Evolutionary conservation across 1,140 invertebrate genomes (phyloP).

Genomic region (Drosophila obscura): DNA sequence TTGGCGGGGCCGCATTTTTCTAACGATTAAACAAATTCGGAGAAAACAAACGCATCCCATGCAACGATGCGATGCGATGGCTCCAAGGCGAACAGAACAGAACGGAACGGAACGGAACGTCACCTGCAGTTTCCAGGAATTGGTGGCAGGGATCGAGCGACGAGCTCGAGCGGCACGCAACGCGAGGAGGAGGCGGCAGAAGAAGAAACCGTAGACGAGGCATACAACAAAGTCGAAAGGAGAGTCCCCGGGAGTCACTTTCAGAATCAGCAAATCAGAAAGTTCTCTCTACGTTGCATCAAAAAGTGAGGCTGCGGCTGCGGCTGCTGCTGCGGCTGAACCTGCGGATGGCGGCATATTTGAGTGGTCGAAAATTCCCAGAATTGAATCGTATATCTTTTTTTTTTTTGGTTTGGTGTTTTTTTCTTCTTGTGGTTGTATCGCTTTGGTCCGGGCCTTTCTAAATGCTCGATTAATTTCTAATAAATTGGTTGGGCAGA

Average conservation of each 20-base stretch:
- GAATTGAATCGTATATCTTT: constrained; percentile 82
- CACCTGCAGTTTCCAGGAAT: constrained; percentile 80
- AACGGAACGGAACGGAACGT: constrained; percentile 23
- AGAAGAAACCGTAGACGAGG: constrained; percentile 55
- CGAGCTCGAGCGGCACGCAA: constrained; percentile 16
- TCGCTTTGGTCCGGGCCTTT: constrained; percentile 17
- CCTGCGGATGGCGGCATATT: constrained; percentile 64
- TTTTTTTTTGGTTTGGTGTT: not conserved
- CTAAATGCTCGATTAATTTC: constrained; percentile 83
- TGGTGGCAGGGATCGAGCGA: constrained; percentile 27
- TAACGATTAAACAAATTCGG: constrained; percentile 83
- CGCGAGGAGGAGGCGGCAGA: constrained; percentile 31
- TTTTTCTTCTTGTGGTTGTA: not conserved
- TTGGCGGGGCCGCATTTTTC: constrained; percentile 75
- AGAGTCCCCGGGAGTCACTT: not conserved
- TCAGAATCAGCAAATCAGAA: constrained; percentile 41
- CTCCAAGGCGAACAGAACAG: constrained; percentile 10
- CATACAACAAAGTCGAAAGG: constrained; percentile 13
- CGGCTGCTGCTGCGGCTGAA: constrained; percentile 9
- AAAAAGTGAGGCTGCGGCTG: constrained; percentile 9
- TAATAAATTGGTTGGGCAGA: constrained; percentile 72
- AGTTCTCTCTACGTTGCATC: constrained; percentile 53
- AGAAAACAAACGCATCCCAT: constrained; percentile 81
- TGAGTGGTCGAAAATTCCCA: constrained; percentile 63
- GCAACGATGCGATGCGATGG: constrained; percentile 54